Evolutionary conservation across 2,888 invertebrate species (phyloP).

Genomic region (Mycalesis mineus): DNA sequence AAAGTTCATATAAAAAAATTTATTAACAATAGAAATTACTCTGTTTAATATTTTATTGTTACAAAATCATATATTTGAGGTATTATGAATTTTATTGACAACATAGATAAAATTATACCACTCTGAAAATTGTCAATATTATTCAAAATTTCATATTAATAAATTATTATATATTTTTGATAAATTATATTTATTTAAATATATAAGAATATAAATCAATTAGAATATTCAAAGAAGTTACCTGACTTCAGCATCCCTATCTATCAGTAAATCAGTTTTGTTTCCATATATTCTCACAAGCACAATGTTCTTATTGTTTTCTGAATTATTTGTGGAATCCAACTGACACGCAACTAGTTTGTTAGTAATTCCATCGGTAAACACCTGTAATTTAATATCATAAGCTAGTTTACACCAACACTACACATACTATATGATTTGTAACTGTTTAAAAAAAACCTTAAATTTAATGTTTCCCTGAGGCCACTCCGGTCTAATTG

Average conservation of each 20-base stretch:
- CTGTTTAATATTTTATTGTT: too few species aligned
- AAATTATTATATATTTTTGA: too few species aligned
- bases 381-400: constrained; percentile 78
- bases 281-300: constrained; percentile 94
- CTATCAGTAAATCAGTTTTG: constrained; percentile 95
- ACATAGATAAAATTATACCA: too few species aligned
- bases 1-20: too few species aligned
- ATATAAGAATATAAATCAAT: neutral
- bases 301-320: constrained; percentile 82
- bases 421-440: neutral
- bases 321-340: constrained; percentile 48
- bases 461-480: constrained; percentile 82
- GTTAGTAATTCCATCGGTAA: constrained; percentile 97
- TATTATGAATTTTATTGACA: too few species aligned
- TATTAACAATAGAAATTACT: too few species aligned
- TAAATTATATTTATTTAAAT: too few species aligned
- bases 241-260: constrained; percentile 89
- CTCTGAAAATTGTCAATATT: too few species aligned
- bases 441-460: constrained; percentile 61
- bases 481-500: constrained; percentile 85
- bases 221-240: constrained; percentile 31
- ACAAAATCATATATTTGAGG: too few species aligned
- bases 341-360: constrained; percentile 89
- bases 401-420: neutral
- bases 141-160: too few species aligned